phyloP scores from a whole-genome alignment of 2,113 vertebrate species.

The Zosterops pallidus region DNA sequence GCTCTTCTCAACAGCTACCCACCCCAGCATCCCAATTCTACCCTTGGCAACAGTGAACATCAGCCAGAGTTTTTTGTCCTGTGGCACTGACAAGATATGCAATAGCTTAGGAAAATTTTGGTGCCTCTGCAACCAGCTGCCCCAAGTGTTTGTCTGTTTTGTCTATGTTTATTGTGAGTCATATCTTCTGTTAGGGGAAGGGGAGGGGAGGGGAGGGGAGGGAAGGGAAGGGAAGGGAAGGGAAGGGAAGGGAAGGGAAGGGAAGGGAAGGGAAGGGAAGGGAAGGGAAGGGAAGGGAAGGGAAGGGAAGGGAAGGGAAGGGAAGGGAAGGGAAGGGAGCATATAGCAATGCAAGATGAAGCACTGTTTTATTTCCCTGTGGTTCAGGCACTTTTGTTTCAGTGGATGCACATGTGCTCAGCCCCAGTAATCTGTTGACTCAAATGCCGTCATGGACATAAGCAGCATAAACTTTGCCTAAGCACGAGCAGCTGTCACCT shows the following conservation, averaged over 20 bases:
- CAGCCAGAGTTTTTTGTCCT: not conserved
- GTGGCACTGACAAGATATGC: not conserved
- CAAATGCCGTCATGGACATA: not conserved
- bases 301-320: too few species aligned
- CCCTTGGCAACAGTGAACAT: not conserved
- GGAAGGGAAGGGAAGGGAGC: too few species aligned
- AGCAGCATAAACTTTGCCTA: not conserved
- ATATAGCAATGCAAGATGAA: not conserved
- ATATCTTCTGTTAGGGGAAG: not conserved
- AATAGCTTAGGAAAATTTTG: not conserved
- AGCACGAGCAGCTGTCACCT: slow-evolving; percentile 15
- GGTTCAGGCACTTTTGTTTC: not conserved
- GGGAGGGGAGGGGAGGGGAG: too few species aligned
- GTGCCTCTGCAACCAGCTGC: not conserved
- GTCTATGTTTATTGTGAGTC: not conserved
- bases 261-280: too few species aligned
- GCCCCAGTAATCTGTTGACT: not conserved
- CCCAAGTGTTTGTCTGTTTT: not conserved
- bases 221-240: too few species aligned
- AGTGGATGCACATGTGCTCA: not conserved
- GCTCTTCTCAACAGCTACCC: not conserved
- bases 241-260: too few species aligned
- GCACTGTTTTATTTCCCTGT: not conserved
- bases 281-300: too few species aligned
- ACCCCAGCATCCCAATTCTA: not conserved